phyloP scores from a whole-genome alignment of 2,888 invertebrate species.

The Cenopis cana region DNA sequence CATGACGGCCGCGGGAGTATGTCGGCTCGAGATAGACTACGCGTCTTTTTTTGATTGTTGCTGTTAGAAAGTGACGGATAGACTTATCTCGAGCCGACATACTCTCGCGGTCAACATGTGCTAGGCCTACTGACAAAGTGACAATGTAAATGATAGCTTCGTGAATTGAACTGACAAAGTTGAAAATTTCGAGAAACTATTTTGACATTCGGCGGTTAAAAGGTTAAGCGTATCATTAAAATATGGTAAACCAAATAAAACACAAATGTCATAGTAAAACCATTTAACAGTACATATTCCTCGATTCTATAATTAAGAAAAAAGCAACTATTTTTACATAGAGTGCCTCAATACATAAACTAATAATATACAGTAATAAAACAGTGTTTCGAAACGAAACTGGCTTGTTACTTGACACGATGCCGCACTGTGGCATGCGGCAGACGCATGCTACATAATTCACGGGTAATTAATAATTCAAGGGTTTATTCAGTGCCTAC shows the following conservation, averaged over 20 bases:
- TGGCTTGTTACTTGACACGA: background rate
- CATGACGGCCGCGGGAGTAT: no score
- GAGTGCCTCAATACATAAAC: slow-evolving; percentile 31
- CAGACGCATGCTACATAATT: slow-evolving; percentile 2
- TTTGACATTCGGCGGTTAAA: no score
- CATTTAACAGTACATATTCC: slow-evolving; percentile 37
- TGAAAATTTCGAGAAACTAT: no score
- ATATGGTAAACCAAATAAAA: slow-evolving; percentile 14
- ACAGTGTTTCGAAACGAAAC: slow-evolving; percentile 16
- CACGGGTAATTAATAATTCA: no score
- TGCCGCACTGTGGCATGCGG: slow-evolving; percentile 17
- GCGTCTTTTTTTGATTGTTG: no score
- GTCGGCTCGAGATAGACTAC: no score
- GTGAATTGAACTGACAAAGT: no score
- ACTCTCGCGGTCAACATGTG: no score
- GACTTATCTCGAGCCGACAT: no score
- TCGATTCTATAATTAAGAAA: slow-evolving; percentile 35
- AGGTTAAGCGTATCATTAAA: background rate
- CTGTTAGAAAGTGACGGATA: no score
- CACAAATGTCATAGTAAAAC: slow-evolving; percentile 27
- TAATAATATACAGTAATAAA: slow-evolving; percentile 35
- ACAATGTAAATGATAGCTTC: no score
- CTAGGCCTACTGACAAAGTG: no score
- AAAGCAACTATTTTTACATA: slow-evolving; percentile 32
- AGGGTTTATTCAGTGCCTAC: background rate